Evolutionary conservation across 2,113 vertebrate genomes (phyloP).

Genomic region (Sterrhoptilus dennistouni): DNA sequence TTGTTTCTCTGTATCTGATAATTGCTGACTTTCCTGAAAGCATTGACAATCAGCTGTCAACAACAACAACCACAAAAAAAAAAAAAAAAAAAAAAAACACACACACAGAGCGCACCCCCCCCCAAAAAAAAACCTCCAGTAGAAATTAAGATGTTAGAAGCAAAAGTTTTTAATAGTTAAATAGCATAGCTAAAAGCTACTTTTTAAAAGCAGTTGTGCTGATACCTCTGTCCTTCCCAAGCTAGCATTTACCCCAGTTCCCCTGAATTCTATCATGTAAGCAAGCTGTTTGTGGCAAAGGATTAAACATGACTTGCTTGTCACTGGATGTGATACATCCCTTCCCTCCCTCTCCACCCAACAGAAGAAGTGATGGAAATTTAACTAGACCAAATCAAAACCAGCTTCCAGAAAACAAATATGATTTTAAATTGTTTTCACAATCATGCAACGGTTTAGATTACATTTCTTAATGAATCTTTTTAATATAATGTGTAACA

Average conservation of each 20-base stretch:
- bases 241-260: neutral
- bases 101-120: no score
- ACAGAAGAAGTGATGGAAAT: neutral
- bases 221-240: neutral
- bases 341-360: neutral
- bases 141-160: neutral
- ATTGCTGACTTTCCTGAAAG: neutral
- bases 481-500: neutral
- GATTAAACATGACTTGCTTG: neutral
- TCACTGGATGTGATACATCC: neutral
- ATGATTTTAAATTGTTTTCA: constrained; percentile 18
- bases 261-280: neutral
- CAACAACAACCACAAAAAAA: neutral
- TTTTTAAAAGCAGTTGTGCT: neutral
- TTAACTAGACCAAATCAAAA: constrained; percentile 25
- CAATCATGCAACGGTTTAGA: constrained; percentile 7
- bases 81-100: neutral
- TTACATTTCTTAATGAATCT: neutral
- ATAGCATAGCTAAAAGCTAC: neutral
- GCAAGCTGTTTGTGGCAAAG: neutral
- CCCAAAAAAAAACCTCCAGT: neutral
- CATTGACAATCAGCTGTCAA: neutral
- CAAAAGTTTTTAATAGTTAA: neutral
- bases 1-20: neutral
- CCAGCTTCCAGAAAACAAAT: constrained; percentile 15